phyloP scores from a whole-genome alignment of 2,113 vertebrate genomes.

The Hippocampus guttulatus region DNA sequence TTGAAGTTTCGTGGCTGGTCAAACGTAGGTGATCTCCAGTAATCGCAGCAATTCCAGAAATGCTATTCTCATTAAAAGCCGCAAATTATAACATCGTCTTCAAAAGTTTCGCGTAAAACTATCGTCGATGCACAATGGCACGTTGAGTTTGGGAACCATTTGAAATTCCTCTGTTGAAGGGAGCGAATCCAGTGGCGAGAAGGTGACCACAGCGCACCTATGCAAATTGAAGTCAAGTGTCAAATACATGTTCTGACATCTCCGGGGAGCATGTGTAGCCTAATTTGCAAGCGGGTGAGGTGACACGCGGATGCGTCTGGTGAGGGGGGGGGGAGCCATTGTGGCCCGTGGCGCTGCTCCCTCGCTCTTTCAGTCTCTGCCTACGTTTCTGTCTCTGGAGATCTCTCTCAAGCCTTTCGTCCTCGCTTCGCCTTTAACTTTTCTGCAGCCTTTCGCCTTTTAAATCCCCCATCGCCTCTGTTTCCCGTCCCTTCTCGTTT shows the following conservation, averaged over 20 bases:
- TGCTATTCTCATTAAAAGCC: too few relatives aligned
- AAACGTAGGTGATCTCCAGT: too few relatives aligned
- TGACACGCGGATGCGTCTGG: conserved; percentile 59
- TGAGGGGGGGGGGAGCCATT: conserved; percentile 32
- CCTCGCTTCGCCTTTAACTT: conserved; percentile 46
- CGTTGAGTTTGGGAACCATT: not conserved
- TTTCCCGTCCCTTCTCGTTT: conserved; percentile 14
- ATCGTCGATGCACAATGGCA: not conserved
- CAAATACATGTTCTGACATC: conserved; percentile 61
- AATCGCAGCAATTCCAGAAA: too few relatives aligned
- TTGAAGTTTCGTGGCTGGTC: too few relatives aligned
- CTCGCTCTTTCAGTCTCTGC: conserved; percentile 26
- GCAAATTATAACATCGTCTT: not conserved
- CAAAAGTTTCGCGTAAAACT: not conserved
- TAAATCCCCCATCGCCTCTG: not conserved
- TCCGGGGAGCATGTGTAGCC: conserved; percentile 58
- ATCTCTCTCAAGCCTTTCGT: conserved; percentile 48
- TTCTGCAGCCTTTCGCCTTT: conserved; percentile 15
- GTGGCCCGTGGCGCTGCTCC: conserved; percentile 48
- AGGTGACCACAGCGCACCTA: conserved; percentile 30
- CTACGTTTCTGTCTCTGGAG: conserved; percentile 42
- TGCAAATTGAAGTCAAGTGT: conserved; percentile 50
- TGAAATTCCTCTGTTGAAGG: not conserved
- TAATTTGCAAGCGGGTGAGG: conserved; percentile 59
- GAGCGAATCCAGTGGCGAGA: not conserved